A percentile compares a stretch with the other conserved stretches of the same genome.
These are phyloP conservation scores for Orbicella faveolata DNA, from an alignment of 64 coral and sea anemone genomes.

Conservation along the genomic window DNA sequence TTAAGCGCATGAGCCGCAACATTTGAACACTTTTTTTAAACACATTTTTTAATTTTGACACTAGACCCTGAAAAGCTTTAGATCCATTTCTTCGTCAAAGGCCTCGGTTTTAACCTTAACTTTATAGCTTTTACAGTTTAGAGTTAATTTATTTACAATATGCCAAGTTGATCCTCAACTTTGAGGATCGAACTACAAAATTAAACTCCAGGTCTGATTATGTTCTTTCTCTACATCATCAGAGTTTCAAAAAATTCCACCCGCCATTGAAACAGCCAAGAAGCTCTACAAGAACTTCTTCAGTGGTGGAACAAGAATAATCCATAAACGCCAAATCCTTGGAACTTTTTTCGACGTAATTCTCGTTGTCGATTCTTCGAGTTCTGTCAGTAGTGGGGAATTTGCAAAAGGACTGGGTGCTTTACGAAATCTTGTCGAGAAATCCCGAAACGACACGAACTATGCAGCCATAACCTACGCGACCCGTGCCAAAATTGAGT, in stretches of 20 bases:
- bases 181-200: not conserved
- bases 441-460: constrained; percentile 45
- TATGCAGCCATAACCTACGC: constrained; percentile 52
- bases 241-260: constrained; percentile 40
- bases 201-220: not conserved
- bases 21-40: no score
- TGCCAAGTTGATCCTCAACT: no score
- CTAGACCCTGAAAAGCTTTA: no score
- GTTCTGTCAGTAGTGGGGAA: constrained; percentile 57
- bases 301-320: not conserved
- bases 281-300: constrained; percentile 38
- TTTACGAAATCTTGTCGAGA: constrained; percentile 41
- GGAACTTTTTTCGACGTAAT: constrained; percentile 38
- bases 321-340: constrained; percentile 43
- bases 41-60: no score
- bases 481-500: constrained; percentile 1
- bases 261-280: constrained; percentile 38
- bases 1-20: no score
- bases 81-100: no score
- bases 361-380: constrained; percentile 49
- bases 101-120: no score
- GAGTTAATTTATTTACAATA: no score
- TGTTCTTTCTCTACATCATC: not conserved
- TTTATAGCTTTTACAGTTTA: no score
- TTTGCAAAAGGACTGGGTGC: constrained; percentile 31